Base-by-base conservation (phyloP, 2,113 vertebrate genomes). In the Alethe diademata region DNA sequence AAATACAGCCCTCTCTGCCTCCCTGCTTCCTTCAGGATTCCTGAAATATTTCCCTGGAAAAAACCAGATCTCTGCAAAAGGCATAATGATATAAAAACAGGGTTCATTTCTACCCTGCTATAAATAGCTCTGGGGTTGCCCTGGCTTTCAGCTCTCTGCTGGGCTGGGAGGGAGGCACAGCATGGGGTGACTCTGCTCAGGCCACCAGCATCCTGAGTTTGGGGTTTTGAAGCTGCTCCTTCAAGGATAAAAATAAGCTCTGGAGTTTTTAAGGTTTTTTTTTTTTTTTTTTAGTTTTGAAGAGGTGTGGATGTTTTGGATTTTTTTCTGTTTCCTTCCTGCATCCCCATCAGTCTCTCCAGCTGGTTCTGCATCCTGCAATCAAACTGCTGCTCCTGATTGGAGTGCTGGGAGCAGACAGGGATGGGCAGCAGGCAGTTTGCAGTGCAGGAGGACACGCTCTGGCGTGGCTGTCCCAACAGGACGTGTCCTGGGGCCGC, bases 341-440 rank as follows among this genome's bases (percentile, higher is more conserved):
- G 84, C 33, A 33, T n/a, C 23, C 24, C 93, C 62, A 48, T 64
- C 78, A 54, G 51, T 31, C 23, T 85, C 74, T 80, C 64, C 92
- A 94, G 85, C 72, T 87, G 92, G 84, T 89, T 84, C 47, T 76
- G 82, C 76, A 69, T 42, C 86, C 89, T 91, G 85, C 79, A 81
- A 3, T 80, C 62, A 22, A 23, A 12, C 23, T 71, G 88, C 60
- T 6, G 28, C 6, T 83, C 35, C 72, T 67, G 54, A 9, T 0
- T 12, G 57, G 28, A 51, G 43, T 1, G 75, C 61, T 5, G 14
- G 64, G 26, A 51, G 11, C 53, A 54, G 33, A 1, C 4, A 4
- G 67, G 10, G 78, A 9, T 2, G 50, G 89, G 93, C 66, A 57
- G 80, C n/a, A 57, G 36, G 8, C 36, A 29, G 47, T 20, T 19